Evolutionary conservation across 2,113 vertebrate genomes (phyloP).

Genomic region (Pachycephala philippinensis): DNA sequence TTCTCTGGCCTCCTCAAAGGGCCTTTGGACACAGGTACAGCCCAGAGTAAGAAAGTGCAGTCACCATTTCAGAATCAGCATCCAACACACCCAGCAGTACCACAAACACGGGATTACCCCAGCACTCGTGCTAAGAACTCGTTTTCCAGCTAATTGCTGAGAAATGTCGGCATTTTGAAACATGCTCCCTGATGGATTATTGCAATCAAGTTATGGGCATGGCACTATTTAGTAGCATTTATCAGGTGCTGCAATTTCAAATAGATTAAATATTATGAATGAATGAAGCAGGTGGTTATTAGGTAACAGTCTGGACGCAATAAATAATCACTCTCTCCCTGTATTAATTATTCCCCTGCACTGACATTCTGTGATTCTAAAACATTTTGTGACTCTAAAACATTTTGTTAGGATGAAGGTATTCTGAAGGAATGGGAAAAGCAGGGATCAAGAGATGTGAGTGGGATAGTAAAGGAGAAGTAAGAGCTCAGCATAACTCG

Average conservation of each 20-base stretch:
- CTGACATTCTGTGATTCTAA: neutral
- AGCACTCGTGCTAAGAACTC: neutral
- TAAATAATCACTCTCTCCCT: neutral
- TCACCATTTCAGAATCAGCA: neutral
- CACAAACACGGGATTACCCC: neutral
- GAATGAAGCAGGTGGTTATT: neutral
- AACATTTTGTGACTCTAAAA: neutral
- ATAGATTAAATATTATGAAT: neutral
- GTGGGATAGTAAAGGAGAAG: neutral
- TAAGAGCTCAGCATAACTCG: neutral
- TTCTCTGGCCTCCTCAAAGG: neutral
- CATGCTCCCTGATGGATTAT: neutral
- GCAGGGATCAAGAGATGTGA: neutral
- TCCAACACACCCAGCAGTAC: neutral
- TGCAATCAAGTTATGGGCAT: neutral
- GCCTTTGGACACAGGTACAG: neutral
- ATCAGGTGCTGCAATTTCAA: neutral
- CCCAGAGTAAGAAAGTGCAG: neutral
- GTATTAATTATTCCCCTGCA: neutral
- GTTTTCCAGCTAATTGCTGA: neutral
- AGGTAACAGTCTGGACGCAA: neutral
- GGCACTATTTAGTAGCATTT: neutral
- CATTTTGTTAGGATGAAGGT: neutral
- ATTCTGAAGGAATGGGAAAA: neutral
- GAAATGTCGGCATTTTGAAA: constrained; percentile 6